Conservation (phyloP, 2,797 vertebrate species). For the Macropus fuliginosus region DNA sequence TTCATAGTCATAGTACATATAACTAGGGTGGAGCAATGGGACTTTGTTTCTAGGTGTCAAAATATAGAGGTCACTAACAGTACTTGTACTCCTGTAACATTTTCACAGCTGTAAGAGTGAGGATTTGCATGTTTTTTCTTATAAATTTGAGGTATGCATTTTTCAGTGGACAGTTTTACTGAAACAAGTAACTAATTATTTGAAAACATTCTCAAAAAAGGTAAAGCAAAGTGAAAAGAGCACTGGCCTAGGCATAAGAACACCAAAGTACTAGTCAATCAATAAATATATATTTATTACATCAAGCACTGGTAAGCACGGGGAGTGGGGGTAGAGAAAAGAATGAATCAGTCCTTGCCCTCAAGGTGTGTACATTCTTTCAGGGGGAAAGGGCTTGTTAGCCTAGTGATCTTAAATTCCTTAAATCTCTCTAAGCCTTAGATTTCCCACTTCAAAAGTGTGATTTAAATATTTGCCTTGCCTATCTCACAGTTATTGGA, state of each 20-base stretch:
- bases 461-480: background rate
- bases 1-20: background rate
- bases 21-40: background rate
- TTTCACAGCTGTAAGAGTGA: background rate
- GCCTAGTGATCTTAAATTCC: background rate
- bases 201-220: constrained; percentile 22
- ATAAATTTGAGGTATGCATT: background rate
- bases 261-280: background rate
- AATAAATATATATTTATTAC: background rate
- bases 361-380: background rate
- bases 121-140: background rate
- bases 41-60: background rate
- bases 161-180: background rate
- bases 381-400: background rate
- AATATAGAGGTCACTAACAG: background rate
- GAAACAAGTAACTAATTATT: constrained; percentile 16
- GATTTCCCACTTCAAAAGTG: background rate
- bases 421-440: background rate
- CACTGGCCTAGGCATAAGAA: background rate
- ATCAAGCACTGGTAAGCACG: background rate
- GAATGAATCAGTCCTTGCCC: background rate
- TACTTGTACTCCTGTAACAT: background rate
- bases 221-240: background rate
- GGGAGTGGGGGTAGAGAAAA: background rate
- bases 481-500: background rate